Base-by-base conservation (phyloP, 2,113 vertebrate species). In the Eonycteris spelaea region DNA sequence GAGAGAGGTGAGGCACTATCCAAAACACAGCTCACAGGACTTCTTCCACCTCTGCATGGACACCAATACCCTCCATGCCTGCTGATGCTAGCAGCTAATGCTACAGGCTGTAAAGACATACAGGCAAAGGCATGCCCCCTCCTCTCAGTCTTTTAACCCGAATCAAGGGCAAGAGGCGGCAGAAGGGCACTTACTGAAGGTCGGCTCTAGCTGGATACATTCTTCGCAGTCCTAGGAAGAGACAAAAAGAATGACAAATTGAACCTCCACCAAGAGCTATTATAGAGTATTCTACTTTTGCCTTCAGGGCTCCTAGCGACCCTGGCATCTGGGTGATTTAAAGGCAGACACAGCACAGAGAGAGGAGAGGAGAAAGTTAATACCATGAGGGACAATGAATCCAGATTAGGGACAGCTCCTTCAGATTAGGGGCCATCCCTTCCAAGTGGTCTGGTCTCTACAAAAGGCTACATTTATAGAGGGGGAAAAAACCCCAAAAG, bases 181-280 rank as follows among this genome's bases (percentile, higher is more conserved):
- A 6, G 19, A n/a, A 30, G 78, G 10, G 24, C 40, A 99, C 99
- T 99, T 97, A 99, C 99, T 99, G 98, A 99, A 99, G 12, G 98
- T 82, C 0, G 99, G 99, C 22, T 99, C 99, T 73, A 99, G 98
- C 68, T 96, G 98, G 98, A 99, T 99, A 93, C 99, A 99, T 18
- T 99, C 99, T 89, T 99, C 99, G 96, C 99, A 99, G 97, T 99
- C 99, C 99, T 99, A 74, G 11, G 22, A 68, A 59, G 87, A 2
- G 83, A 13, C 33, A 28, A 19, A 59, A 28, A 22, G 12, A 3
- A 26, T 5, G 4, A 35, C 24, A 3, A 9, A 13, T 12, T 16
- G 0, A 15, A n/a, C 26, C 16, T 4, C 19, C 22, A 4, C 35
- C 63, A 57, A 16, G 53, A 21, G 40, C 68, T 24, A 10, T 2